Evolutionary conservation across 1,140 invertebrate species (phyloP).

Genomic region (Diabrotica undecimpunctata): DNA sequence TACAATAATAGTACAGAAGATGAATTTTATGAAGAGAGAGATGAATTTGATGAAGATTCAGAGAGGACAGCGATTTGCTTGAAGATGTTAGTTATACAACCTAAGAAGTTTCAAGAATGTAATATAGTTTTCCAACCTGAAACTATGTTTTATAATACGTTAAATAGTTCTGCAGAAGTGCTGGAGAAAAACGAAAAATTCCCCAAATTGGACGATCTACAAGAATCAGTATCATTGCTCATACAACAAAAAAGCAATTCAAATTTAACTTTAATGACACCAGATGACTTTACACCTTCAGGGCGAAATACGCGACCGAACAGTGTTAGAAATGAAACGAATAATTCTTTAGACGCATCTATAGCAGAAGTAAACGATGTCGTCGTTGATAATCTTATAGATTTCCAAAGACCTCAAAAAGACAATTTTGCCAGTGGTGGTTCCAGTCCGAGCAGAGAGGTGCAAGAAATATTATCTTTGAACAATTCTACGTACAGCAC

Average conservation of each 20-base stretch:
- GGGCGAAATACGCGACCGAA: conserved; percentile 48
- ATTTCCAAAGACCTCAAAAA: conserved; percentile 41
- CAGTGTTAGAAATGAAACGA: conserved; percentile 26
- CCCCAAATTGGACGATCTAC: conserved; percentile 42
- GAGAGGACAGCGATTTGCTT: conserved; percentile 43
- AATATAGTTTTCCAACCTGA: conserved; percentile 71
- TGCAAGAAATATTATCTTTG: conserved; percentile 71
- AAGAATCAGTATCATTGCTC: conserved; percentile 42
- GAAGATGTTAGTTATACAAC: conserved; percentile 80
- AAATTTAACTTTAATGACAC: conserved; percentile 73
- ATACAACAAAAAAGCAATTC: conserved; percentile 34
- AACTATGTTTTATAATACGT: conserved; percentile 28
- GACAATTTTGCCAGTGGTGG: conserved; percentile 62
- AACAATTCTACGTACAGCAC: conserved; percentile 47
- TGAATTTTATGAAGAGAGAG: conserved; percentile 34
- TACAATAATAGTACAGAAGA: conserved; percentile 44
- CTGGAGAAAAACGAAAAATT: conserved; percentile 30
- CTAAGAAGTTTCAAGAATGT: conserved; percentile 84
- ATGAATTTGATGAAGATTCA: conserved; percentile 40
- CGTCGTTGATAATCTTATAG: conserved; percentile 32
- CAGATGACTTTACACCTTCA: conserved; percentile 79
- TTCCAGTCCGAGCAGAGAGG: conserved; percentile 82
- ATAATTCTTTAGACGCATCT: conserved; percentile 12
- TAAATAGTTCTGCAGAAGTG: conserved; percentile 5
- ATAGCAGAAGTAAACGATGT: conserved; percentile 32